Evolutionary conservation across 2,113 vertebrate species (phyloP).

Genomic region (Emydocephalus ijimae): DNA sequence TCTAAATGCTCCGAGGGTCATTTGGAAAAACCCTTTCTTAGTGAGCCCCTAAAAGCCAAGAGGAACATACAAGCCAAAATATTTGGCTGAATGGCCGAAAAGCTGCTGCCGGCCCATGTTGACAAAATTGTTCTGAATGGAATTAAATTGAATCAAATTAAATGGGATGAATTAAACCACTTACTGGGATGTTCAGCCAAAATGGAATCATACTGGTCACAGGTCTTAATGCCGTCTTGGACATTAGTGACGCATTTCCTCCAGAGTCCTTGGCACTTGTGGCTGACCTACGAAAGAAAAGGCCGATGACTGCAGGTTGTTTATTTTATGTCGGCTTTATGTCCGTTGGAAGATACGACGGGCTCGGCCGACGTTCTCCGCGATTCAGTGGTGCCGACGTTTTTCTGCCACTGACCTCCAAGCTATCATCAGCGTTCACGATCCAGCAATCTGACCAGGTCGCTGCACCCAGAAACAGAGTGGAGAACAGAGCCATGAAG

Average conservation of each 20-base stretch:
- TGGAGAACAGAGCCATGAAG: conserved; percentile 56
- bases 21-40: no score
- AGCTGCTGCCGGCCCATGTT: no score
- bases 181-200: conserved; percentile 71
- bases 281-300: conserved; percentile 62
- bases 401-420: conserved; percentile 63
- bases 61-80: background rate
- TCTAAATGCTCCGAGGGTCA: no score
- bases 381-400: background rate
- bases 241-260: conserved; percentile 74
- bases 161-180: background rate
- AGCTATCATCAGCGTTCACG: conserved; percentile 72
- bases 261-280: conserved; percentile 74
- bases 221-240: conserved; percentile 71
- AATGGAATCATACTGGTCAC: conserved; percentile 74
- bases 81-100: background rate
- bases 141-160: no score
- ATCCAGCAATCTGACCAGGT: conserved; percentile 76
- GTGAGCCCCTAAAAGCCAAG: no score
- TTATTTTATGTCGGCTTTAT: background rate
- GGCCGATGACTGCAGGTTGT: no score
- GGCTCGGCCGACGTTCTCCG: no score
- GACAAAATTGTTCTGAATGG: background rate
- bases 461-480: conserved; percentile 67
- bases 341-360: no score